A percentile compares a stretch with the other conserved stretches of the same genome.
Evolutionary conservation across 2,113 vertebrate genomes (phyloP).

Genomic region (Lathamus discolor): DNA sequence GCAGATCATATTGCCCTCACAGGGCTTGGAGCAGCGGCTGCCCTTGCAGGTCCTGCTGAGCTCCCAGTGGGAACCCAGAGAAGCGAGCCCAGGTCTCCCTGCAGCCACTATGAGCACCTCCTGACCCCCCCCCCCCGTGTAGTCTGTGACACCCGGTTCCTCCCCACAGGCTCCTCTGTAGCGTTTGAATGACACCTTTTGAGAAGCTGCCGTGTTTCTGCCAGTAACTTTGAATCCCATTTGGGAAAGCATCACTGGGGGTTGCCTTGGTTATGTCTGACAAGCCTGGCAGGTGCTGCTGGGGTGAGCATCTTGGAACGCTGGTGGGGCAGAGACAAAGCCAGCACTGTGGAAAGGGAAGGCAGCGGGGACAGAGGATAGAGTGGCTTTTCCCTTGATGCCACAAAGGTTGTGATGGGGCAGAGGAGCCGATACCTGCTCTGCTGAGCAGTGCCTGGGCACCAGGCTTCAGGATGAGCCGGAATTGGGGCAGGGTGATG

Average conservation of each 20-base stretch:
- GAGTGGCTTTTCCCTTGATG: background rate
- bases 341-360: accelerated
- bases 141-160: background rate
- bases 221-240: background rate
- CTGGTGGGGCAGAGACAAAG: background rate
- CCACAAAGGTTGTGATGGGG: accelerated
- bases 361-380: accelerated
- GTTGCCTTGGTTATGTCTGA: background rate
- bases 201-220: background rate
- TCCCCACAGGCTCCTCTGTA: background rate
- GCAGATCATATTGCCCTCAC: accelerated
- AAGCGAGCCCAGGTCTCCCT: background rate
- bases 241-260: background rate
- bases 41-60: background rate
- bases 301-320: background rate
- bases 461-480: background rate
- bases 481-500: accelerated
- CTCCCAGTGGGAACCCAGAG: accelerated
- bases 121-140: background rate
- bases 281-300: background rate
- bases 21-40: background rate
- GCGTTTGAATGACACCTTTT: background rate
- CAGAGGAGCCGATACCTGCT: accelerated
- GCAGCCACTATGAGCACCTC: background rate
- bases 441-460: background rate